Base-by-base conservation (phyloP, 2,113 vertebrate genomes). In the Dipodomys spectabilis region DNA sequence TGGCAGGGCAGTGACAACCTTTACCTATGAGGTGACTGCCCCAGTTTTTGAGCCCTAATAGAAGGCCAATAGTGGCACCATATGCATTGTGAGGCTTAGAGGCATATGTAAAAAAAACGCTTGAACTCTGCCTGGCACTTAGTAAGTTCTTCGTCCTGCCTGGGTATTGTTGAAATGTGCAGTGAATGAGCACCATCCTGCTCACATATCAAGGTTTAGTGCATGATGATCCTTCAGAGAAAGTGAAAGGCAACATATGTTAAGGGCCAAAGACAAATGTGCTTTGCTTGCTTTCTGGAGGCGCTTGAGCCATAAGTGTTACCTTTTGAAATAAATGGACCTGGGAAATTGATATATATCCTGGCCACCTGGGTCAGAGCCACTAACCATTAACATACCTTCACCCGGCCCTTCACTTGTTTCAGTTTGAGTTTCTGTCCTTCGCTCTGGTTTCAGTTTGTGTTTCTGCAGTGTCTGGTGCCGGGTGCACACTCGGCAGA, bases 271-370 rank as follows among this genome's bases (percentile, higher is more conserved):
- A 82, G 69, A 49, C n/a, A 71, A 22, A 75, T 39, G 72, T 22
- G 35, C 69, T 84, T 57, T 25, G 27, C 39, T 69, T 81, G 75
- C 67, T 81, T 90, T 88, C 82, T 85, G 88, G 65, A 92, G 67
- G 62, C 82, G 71, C 71, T 80, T 27, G 4, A 62, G 64, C 79
- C 18, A 32, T 65, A 25, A 44, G 62, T 77, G 27, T 45, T 86
- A 30, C 20, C 39, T 18, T 53, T 68, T 79, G 67, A 73, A 72
- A 72, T 57, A 69, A 28, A 22, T 62, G 44, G 64, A 81, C 75
- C 53, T 93, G 7, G 64, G 20, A 71, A 69, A 32, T 45, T 0
- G 32, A 57, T 57, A 57, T 16, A 57, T 57, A 57, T 18, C 72
- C 73, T n/a, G 64, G 28, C 86, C 13, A 15, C 30, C 65, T 27